phyloP scores from a whole-genome alignment of 2,113 vertebrate genomes.

The Ascaphus truei region DNA sequence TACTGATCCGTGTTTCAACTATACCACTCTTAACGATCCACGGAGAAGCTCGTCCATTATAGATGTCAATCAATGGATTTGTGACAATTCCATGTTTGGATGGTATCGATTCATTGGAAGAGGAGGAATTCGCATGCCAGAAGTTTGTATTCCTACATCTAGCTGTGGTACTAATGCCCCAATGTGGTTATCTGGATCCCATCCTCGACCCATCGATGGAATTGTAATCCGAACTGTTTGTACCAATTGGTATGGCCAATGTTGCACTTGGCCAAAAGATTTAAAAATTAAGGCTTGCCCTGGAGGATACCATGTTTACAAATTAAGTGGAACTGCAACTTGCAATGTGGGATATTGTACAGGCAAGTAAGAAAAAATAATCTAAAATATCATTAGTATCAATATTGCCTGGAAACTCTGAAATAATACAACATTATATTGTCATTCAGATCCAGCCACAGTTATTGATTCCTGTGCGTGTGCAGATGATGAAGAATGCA shows the following conservation, averaged over 20 bases:
- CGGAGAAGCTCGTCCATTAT: constrained; percentile 33
- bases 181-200: constrained; percentile 44
- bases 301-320: constrained; percentile 32
- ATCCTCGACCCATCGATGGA: constrained; percentile 17
- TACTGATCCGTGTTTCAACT: constrained; percentile 46
- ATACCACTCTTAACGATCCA: constrained; percentile 23
- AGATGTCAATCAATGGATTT: accelerated
- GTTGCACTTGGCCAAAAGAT: constrained; percentile 37
- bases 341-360: constrained; percentile 44
- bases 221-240: constrained; percentile 32
- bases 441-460: not conserved
- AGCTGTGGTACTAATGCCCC: constrained; percentile 32
- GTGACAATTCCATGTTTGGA: not conserved
- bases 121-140: constrained; percentile 37
- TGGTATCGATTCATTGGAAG: constrained; percentile 50
- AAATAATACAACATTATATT: no score
- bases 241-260: constrained; percentile 40
- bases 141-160: constrained; percentile 6
- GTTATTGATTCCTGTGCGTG: not conserved
- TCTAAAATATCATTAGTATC: no score
- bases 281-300: constrained; percentile 44
- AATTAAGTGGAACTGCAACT: not conserved
- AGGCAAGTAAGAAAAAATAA: constrained; percentile 24
- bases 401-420: no score
- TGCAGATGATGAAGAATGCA: constrained; percentile 38